Evolutionary conservation across 2,797 vertebrate species (phyloP).

Genomic region (Sebastolobus altivelis): DNA sequence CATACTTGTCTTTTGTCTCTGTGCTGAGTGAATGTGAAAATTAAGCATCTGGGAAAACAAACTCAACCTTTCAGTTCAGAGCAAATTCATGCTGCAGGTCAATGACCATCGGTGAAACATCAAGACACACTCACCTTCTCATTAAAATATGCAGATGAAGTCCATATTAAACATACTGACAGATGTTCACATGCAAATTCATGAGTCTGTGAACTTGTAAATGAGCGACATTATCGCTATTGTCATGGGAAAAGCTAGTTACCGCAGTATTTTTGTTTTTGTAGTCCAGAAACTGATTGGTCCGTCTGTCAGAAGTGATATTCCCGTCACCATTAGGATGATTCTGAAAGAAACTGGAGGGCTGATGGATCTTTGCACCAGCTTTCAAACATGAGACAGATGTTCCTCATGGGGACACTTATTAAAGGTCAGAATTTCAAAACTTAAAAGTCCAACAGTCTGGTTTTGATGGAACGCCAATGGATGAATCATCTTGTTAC

Average conservation of each 20-base stretch:
- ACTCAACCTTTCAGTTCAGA: not conserved
- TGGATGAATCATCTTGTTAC: slow-evolving; percentile 39
- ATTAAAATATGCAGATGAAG: slow-evolving; percentile 63
- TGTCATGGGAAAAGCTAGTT: slow-evolving; percentile 24
- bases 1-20: not conserved
- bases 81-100: not conserved
- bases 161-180: slow-evolving; percentile 47
- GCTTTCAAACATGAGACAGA: slow-evolving; percentile 47
- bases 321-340: slow-evolving; percentile 9
- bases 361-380: slow-evolving; percentile 37
- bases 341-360: not conserved
- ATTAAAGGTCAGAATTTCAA: slow-evolving; percentile 66
- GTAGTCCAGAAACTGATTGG: not conserved
- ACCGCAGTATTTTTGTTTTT: not conserved
- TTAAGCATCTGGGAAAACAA: not conserved
- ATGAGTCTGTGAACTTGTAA: slow-evolving; percentile 55
- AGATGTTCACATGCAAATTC: slow-evolving; percentile 66
- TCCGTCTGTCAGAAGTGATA: not conserved
- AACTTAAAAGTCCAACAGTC: slow-evolving; percentile 56
- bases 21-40: slow-evolving; percentile 4
- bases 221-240: slow-evolving; percentile 52
- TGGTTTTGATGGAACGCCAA: slow-evolving; percentile 43
- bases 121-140: slow-evolving; percentile 32
- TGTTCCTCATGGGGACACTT: slow-evolving; percentile 45
- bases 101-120: slow-evolving; percentile 24